These are phyloP conservation scores for Macquaria australasica DNA, from an alignment of 2,113 vertebrate genomes.

Conservation along the genomic window DNA sequence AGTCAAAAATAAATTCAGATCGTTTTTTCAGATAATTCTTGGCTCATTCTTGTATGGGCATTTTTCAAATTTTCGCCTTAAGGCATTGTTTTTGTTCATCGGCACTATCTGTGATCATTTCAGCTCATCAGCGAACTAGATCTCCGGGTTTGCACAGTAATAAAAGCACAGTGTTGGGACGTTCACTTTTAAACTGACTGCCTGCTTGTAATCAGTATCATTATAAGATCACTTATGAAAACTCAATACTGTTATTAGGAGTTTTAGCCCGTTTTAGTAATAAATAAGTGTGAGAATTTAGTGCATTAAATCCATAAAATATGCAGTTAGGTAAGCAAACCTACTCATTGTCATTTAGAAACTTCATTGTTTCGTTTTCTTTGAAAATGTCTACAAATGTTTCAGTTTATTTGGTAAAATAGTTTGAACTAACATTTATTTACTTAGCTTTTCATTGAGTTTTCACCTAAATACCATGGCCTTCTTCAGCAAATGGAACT, in stretches of 20 bases:
- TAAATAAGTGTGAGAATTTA: neutral
- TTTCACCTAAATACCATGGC: neutral
- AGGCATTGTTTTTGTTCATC: conserved; percentile 40
- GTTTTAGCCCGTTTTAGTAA: neutral
- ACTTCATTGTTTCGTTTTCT: neutral
- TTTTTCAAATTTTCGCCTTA: neutral
- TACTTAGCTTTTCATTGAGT: neutral
- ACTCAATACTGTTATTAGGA: neutral
- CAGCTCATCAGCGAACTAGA: neutral
- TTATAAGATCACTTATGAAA: neutral
- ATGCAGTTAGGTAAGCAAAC: neutral
- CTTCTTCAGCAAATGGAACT: neutral
- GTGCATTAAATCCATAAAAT: neutral
- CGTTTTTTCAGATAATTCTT: neutral
- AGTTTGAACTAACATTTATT: neutral
- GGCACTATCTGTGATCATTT: conserved; percentile 5
- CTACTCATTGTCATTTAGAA: neutral
- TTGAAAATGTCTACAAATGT: neutral
- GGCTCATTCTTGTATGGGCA: neutral
- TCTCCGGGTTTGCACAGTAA: conserved; percentile 22
- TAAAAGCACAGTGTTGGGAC: conserved; percentile 39
- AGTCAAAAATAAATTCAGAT: neutral
- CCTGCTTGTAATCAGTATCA: neutral
- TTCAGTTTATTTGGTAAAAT: neutral
- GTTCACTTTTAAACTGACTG: conserved; percentile 15